A percentile compares a stretch with the other conserved stretches of the same genome.
These are phyloP conservation scores for Lasioglossum villosulum DNA, from an alignment of 2,888 invertebrate species.

Conservation along the genomic window DNA sequence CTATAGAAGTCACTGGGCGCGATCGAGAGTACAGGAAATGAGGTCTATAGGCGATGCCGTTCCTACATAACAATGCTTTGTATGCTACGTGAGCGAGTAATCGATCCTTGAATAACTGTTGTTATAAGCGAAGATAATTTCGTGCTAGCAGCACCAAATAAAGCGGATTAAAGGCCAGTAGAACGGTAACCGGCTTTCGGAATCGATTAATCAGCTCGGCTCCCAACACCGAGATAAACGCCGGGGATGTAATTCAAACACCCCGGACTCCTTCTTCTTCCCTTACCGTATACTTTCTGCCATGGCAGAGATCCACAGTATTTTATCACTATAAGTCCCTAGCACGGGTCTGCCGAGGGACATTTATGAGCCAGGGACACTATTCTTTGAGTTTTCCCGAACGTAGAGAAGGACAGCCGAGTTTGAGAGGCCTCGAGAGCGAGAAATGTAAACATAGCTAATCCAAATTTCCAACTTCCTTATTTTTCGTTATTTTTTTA, in stretches of 20 bases:
- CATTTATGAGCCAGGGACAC: too few relatives aligned
- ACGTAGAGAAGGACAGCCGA: too few relatives aligned
- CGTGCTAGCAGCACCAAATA: constrained; percentile 6
- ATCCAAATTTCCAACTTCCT: too few relatives aligned
- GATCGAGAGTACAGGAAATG: constrained; percentile 62
- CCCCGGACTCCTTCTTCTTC: background rate
- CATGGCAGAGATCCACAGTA: background rate
- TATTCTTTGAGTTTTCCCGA: too few relatives aligned
- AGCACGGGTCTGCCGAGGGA: too few relatives aligned
- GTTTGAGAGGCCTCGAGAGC: too few relatives aligned
- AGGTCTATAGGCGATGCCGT: constrained; percentile 53
- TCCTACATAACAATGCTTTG: constrained; percentile 61
- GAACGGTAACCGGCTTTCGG: constrained; percentile 22
- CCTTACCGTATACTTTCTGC: background rate
- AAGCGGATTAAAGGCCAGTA: constrained; percentile 19
- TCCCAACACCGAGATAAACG: background rate
- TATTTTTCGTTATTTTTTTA: too few relatives aligned
- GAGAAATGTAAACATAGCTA: too few relatives aligned
- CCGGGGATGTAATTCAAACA: background rate
- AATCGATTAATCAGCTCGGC: constrained; percentile 11
- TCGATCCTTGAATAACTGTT: constrained; percentile 57
- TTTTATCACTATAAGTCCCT: too few relatives aligned
- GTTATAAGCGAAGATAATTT: constrained; percentile 56
- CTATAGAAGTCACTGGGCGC: constrained; percentile 65
- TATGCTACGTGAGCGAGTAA: constrained; percentile 37